Conservation (phyloP, 2,888 invertebrate species). For the Uropetala carovei region DNA sequence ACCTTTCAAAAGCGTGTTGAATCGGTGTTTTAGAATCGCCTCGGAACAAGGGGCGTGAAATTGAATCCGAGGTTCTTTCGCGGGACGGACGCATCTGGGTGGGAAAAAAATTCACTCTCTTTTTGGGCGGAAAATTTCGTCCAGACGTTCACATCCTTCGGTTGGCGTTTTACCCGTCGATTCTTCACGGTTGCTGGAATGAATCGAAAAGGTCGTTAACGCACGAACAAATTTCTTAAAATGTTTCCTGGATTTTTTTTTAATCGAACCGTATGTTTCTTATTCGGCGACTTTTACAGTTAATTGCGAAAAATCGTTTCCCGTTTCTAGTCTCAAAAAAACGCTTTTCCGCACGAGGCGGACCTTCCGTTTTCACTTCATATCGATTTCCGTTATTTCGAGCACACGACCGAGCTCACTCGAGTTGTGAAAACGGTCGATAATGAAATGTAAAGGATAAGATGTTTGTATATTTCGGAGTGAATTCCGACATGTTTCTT, state of each 20-base stretch:
- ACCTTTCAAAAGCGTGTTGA: not conserved
- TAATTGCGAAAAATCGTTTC: too few species aligned
- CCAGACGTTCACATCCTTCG: not conserved
- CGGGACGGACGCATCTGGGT: not conserved
- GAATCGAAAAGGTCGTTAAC: not conserved
- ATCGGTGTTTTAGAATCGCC: not conserved
- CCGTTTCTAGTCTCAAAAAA: too few species aligned
- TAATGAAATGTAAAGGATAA: too few species aligned
- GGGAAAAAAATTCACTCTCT: not conserved
- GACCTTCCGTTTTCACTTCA: not conserved
- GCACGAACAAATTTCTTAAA: not conserved
- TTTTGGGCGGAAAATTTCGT: not conserved
- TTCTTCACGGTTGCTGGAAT: not conserved
- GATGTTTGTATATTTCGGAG: too few species aligned
- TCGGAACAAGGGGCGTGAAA: slow-evolving; percentile 10
- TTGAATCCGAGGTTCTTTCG: not conserved
- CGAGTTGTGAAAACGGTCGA: not conserved
- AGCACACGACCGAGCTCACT: not conserved
- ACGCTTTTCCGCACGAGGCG: too few species aligned
- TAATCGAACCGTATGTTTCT: not conserved
- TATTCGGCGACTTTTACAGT: too few species aligned
- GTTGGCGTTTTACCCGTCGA: not conserved
- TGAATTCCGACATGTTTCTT: too few species aligned
- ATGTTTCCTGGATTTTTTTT: not conserved
- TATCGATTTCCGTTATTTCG: not conserved